Base-by-base conservation (phyloP, 2,888 invertebrate species). In the Graphium colonna region DNA sequence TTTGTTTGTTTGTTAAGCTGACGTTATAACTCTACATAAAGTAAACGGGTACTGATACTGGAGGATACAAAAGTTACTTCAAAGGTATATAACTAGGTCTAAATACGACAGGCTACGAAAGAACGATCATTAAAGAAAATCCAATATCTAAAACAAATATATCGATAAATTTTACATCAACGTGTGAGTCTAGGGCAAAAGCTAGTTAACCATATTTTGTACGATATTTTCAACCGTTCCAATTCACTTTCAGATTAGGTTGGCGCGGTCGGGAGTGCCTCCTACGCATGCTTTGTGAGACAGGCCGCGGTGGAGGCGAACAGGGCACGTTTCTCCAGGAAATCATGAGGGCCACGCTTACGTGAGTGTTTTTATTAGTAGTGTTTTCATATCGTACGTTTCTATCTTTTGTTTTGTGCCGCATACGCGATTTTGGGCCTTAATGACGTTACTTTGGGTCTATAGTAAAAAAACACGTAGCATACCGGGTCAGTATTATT, bases 341-440 rank as follows among this genome's bases (percentile, higher is more conserved):
- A 84, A 92, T 94, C 51, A 65, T 93, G 53, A 91, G 90, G 72
- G 91, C 91, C 9, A 86, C 93, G 44, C 94, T 94, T 73, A 92
- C 92, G 94, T 94, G 79, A 91, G 91, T 84, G 48, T 40, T 56
- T 57, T 55, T 56, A 51, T 57, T 63, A 60, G 55, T 47, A 58
- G 42, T 52, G 15, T 49, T 51, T 51, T 55, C 44, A 44, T 49
- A 48, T 49, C 43, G 39, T 51, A 40, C 18, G 39, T 45, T 39
- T 28, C 15, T 40, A 9, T 38, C 36, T 39, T 47, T 39, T 43
- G 39, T 43, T 40, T 52, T 31, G 8, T 31, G 28, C 43, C 3
- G 1, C n/a, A 18, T 40, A 40, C 15, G 8, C 44, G 12, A 48
- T 33, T 49, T 31, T 39, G 39, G 15, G 15, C 48, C 28, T 49